A percentile compares a stretch with the other conserved stretches of the same genome.
Conservation (phyloP, 2,888 invertebrate genomes). For the Eristalis pertinax region DNA sequence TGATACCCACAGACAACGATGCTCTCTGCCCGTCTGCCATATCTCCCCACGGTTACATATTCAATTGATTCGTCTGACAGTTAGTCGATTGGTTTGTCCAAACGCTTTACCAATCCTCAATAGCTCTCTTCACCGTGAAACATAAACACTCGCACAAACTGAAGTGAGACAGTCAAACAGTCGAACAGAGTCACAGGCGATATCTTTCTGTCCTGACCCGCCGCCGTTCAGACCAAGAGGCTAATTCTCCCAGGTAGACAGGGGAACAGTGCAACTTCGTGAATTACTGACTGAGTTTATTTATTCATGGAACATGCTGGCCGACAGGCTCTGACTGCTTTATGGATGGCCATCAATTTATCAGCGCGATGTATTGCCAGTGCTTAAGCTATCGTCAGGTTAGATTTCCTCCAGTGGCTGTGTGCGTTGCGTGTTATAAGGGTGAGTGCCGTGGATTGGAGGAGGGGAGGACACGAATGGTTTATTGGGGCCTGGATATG, state of each 20-base stretch:
- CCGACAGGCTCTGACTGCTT: constrained; percentile 75
- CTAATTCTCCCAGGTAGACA: constrained; percentile 48
- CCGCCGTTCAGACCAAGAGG: constrained; percentile 31
- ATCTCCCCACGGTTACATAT: constrained; percentile 27
- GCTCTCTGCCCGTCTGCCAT: not conserved
- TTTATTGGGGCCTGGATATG: constrained; percentile 56
- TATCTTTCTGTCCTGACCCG: constrained; percentile 12
- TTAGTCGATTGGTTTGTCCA: constrained; percentile 51
- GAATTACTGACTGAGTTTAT: constrained; percentile 74
- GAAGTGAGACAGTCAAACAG: constrained; percentile 55
- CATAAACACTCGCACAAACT: constrained; percentile 19
- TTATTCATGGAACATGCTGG: constrained; percentile 75
- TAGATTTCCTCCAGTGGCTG: constrained; percentile 50
- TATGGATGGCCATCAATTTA: constrained; percentile 75
- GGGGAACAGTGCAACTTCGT: constrained; percentile 54
- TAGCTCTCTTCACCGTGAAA: constrained; percentile 17
- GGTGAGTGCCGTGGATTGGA: not conserved
- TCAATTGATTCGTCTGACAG: constrained; percentile 56
- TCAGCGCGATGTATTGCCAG: constrained; percentile 73
- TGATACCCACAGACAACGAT: not conserved
- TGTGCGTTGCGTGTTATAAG: constrained; percentile 12
- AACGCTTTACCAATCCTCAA: constrained; percentile 25
- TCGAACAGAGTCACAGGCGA: constrained; percentile 45
- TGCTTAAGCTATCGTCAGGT: constrained; percentile 73
- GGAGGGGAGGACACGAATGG: constrained; percentile 11